phyloP scores from a whole-genome alignment of 1,140 invertebrate genomes.

The Orchestia grillus region DNA sequence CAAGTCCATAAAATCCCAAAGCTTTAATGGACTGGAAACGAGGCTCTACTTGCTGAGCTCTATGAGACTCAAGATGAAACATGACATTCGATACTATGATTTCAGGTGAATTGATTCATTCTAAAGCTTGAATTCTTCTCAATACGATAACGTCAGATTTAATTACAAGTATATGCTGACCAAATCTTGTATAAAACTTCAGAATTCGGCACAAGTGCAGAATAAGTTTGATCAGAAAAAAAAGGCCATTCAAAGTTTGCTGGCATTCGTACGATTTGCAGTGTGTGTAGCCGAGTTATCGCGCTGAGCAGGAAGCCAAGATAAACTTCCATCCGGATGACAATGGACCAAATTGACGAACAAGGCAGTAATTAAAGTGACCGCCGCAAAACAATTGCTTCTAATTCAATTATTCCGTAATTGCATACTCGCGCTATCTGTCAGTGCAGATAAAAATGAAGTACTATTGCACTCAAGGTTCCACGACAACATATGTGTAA shows the following conservation, averaged over 20 bases:
- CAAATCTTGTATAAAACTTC: not conserved
- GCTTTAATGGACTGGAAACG: not conserved
- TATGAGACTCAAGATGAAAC: not conserved
- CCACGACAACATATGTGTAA: not conserved
- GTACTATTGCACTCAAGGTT: not conserved
- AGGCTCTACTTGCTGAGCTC: not conserved
- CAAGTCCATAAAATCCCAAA: not conserved
- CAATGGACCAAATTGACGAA: conserved; percentile 17
- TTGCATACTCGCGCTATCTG: not conserved
- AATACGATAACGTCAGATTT: not conserved
- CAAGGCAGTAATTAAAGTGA: conserved; percentile 40
- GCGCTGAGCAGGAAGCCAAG: conserved; percentile 4
- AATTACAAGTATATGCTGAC: not conserved
- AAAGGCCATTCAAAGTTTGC: not conserved
- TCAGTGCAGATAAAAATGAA: not conserved
- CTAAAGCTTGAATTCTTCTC: not conserved
- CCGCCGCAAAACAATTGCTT: conserved; percentile 25
- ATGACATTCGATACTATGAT: not conserved
- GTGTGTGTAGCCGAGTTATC: not conserved
- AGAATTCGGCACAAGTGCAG: not conserved
- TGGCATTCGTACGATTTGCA: not conserved
- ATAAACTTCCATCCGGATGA: conserved; percentile 39
- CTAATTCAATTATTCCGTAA: conserved; percentile 23
- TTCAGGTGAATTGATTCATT: not conserved
- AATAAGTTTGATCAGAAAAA: not conserved